Conservation (phyloP, 2,888 invertebrate species). For the Agrenia bidenticulata region DNA sequence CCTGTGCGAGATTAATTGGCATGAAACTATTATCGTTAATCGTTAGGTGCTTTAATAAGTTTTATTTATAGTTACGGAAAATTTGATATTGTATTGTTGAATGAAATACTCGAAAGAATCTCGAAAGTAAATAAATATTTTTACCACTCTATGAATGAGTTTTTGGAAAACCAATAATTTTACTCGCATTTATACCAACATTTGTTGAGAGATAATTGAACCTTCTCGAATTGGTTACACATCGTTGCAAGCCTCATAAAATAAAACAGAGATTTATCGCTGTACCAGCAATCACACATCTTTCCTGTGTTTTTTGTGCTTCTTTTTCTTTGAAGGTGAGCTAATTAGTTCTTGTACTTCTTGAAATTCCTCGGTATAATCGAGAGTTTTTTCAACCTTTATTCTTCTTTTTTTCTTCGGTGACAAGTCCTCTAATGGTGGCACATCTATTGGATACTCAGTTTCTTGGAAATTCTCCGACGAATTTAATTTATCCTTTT, state of each 20-base stretch:
- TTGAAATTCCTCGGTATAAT: neutral
- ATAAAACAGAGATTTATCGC: no score
- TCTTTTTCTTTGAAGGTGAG: neutral
- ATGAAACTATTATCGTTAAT: neutral
- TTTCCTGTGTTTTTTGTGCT: neutral
- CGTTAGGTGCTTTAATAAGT: neutral
- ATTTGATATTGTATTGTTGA: slow-evolving; percentile 8
- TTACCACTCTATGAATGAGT: no score
- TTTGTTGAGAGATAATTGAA: no score
- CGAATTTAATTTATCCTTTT: no score
- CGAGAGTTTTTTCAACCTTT: neutral
- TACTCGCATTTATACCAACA: no score
- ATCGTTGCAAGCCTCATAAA: no score
- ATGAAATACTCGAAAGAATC: slow-evolving; percentile 3
- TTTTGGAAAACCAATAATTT: no score
- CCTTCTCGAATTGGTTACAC: no score
- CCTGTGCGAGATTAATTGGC: slow-evolving; percentile 14
- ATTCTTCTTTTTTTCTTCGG: no score
- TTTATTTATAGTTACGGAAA: neutral
- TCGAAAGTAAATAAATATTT: neutral
- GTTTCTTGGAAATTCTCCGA: neutral
- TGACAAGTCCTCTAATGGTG: no score
- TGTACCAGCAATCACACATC: neutral
- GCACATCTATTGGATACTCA: no score
- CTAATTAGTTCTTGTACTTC: neutral